phyloP scores from a whole-genome alignment of 2,888 invertebrate species.

The Drosophila diplacantha region DNA sequence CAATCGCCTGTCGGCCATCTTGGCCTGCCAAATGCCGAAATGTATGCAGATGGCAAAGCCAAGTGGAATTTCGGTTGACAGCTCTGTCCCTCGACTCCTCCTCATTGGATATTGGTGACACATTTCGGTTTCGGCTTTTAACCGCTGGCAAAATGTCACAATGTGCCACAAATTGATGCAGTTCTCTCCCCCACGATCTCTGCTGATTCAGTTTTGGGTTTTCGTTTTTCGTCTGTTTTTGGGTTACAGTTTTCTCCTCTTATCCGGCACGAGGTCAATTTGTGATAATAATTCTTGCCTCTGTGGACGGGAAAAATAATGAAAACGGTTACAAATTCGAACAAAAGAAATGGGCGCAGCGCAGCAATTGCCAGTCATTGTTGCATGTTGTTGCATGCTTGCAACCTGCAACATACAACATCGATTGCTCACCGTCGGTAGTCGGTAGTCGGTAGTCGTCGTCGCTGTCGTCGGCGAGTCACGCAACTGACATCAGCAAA shows the following conservation, averaged over 20 bases:
- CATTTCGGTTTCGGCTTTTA: slow-evolving; percentile 38
- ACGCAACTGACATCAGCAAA: slow-evolving; percentile 30
- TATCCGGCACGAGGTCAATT: slow-evolving; percentile 63
- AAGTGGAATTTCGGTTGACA: slow-evolving; percentile 7
- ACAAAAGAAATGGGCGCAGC: slow-evolving; percentile 33
- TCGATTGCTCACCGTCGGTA: slow-evolving; percentile 24
- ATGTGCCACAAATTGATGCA: slow-evolving; percentile 53
- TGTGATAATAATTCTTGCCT: slow-evolving; percentile 54
- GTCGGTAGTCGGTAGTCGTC: background rate
- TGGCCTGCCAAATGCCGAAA: slow-evolving; percentile 46
- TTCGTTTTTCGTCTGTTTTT: background rate
- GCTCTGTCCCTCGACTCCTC: background rate
- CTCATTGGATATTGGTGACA: slow-evolving; percentile 15
- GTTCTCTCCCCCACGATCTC: slow-evolving; percentile 2
- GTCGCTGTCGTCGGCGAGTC: slow-evolving; percentile 22
- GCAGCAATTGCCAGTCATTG: slow-evolving; percentile 27
- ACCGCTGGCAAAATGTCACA: slow-evolving; percentile 52
- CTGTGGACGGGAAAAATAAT: slow-evolving; percentile 24
- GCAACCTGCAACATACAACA: slow-evolving; percentile 28
- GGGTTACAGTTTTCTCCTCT: slow-evolving; percentile 8
- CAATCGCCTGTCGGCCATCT: slow-evolving; percentile 2
- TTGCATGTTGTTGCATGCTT: slow-evolving; percentile 28
- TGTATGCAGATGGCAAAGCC: slow-evolving; percentile 21
- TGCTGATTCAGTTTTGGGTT: slow-evolving; percentile 4
- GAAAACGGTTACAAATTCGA: slow-evolving; percentile 32